A percentile compares a stretch with the other conserved stretches of the same genome.
These are phyloP conservation scores for Eupsilia transversa DNA, from an alignment of 2,888 invertebrate genomes.

Conservation along the genomic window DNA sequence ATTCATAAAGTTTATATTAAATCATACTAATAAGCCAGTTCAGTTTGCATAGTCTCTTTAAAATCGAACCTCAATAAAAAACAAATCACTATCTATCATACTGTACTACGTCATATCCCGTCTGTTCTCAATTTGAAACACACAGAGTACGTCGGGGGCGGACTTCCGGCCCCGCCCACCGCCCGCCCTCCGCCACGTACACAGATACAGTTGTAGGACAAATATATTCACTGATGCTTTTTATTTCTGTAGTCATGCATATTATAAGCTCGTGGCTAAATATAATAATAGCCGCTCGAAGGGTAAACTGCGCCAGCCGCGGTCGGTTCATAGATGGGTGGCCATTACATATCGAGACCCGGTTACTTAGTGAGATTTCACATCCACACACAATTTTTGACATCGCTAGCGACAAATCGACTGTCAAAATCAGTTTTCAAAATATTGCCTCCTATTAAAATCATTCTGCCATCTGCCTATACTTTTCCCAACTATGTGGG, in stretches of 20 bases:
- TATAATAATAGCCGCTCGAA: too few species aligned
- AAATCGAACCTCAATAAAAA: not conserved
- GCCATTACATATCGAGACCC: not conserved
- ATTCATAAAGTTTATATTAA: too few species aligned
- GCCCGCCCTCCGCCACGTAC: conserved; percentile 22
- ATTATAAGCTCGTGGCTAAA: not conserved
- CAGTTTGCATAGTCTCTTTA: not conserved
- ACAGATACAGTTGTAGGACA: not conserved
- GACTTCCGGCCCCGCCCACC: conserved; percentile 44
- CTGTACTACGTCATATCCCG: conserved; percentile 18
- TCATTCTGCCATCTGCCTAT: too few species aligned
- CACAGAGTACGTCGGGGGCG: conserved; percentile 31
- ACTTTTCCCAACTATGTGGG: too few species aligned
- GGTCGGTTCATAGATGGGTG: not conserved
- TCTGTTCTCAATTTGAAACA: conserved; percentile 33
- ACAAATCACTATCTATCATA: not conserved
- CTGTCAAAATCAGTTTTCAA: too few species aligned
- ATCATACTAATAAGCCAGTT: too few species aligned
- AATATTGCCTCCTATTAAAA: too few species aligned
- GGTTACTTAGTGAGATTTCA: too few species aligned
- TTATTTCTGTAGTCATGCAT: not conserved
- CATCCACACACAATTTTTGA: too few species aligned
- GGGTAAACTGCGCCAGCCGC: not conserved
- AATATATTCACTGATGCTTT: not conserved
- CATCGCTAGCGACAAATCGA: too few species aligned